Base-by-base conservation (phyloP, 2,113 vertebrate genomes). In the Clarias batrachus region DNA sequence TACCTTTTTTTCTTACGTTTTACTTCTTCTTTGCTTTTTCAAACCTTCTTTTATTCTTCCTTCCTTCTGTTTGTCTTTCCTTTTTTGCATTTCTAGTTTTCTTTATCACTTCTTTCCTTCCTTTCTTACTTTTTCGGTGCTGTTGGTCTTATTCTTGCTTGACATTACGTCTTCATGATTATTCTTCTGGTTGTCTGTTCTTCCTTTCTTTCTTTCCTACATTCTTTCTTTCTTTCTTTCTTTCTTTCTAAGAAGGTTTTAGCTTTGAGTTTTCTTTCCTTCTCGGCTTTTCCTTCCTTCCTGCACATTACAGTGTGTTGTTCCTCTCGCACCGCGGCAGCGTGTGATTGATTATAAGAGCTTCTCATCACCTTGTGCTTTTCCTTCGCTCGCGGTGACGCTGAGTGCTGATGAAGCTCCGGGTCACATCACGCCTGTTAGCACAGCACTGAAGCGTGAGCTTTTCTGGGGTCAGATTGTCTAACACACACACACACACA, bases 391-490 rank as follows among this genome's bases (percentile, higher is more conserved):
- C 33, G 19, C 33, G 66, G 1, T 41, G 37, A 71, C 68, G 6
- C 33, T 5, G 6, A 3, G 9, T 41, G 41, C 25, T 14, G 71
- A 52, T 21, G 37, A 74, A 48, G 11, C 25, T 30, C 52, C 76
- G 17, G 25, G 14, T 56, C 14, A 76, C 48, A 21, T 54, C 73
- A 76, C 73, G 12, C 48, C 48, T 76, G 23, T 76, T 74, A 77
- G 81, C 33, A 82, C n/a, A 84, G 37, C 56, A n/a, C 12, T 74
- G 56, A 74, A 65, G 71, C 83, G 6, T n/a, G 37, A 77, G 60
- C 30, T 62, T 9, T n/a, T 65, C 25, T 12, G 0, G 25, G 59
- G 70, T 41, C 37, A 33, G 25, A 52, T 9, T 12, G 4, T 33
- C 65, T 33, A 3, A 30, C 16, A 56, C 48, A n/a, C 19, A 78